A percentile compares a stretch with the other conserved stretches of the same genome.
phyloP scores from a whole-genome alignment of 2,888 invertebrate genomes.

The Arctia plantaginis region DNA sequence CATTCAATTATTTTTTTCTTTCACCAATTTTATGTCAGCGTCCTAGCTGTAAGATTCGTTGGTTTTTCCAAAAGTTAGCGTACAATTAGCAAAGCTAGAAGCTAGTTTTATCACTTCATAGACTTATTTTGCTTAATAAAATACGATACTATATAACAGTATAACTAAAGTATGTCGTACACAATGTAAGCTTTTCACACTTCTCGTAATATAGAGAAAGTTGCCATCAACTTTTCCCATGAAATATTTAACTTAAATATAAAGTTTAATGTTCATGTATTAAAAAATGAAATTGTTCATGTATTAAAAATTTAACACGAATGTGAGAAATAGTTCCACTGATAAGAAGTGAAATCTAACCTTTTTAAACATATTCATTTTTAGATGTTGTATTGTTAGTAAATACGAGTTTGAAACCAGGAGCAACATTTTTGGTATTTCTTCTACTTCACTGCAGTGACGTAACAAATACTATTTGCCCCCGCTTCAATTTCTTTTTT shows the following conservation, averaged over 20 bases:
- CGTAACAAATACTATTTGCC: too few species aligned
- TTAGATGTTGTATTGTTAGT: not conserved
- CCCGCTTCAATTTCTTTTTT: too few species aligned
- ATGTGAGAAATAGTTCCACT: not conserved
- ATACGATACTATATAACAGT: not conserved
- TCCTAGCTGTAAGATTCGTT: too few species aligned
- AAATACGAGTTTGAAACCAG: not conserved
- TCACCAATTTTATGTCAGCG: too few species aligned
- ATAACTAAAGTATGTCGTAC: not conserved
- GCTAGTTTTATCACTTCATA: not conserved
- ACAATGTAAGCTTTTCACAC: not conserved
- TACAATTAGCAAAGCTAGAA: too few species aligned
- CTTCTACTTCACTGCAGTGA: not conserved
- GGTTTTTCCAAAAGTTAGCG: too few species aligned
- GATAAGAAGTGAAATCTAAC: not conserved
- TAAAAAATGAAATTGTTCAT: not conserved
- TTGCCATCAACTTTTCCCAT: not conserved
- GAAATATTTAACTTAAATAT: slow-evolving; percentile 7
- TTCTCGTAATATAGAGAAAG: slow-evolving; percentile 14
- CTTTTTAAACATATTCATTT: not conserved
- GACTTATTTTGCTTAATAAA: not conserved
- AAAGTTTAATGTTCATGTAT: not conserved
- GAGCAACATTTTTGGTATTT: not conserved
- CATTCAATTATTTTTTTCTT: too few species aligned
- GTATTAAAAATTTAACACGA: not conserved